Base-by-base conservation (phyloP, 2,797 vertebrate genomes). In the Poeciliopsis infans region DNA sequence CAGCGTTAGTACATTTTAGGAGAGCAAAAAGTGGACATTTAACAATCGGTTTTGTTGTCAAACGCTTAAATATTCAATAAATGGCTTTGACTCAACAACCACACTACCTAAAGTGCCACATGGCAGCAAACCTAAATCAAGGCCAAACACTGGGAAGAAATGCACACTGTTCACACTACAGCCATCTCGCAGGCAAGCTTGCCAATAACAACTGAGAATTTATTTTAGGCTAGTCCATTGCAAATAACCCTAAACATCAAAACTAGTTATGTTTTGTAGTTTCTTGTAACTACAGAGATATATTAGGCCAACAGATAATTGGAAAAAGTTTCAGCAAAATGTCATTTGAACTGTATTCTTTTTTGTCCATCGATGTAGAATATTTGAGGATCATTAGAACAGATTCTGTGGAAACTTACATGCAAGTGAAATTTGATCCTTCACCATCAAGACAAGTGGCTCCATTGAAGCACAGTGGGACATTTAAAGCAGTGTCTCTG, bases 341-440 rank as follows among this genome's bases (percentile, higher is more conserved):
- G 28, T 76, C 6, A 57, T 55, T 75, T 61, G 59, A 77, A 70
- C 43, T 5, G 18, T 31, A 18, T 57, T 45, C 55, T 57, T 23
- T 31, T 74, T 73, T 75, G 28, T 33, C 43, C 31, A 36, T 23
- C 49, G 6, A 75, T 41, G 46, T 16, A 76, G 1, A 55, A 59
- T 71, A 20, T 41, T 59, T 74, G 55, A 68, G 20, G 28, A 10
- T 47, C 23, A 53, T 69, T 69, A 28, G 33, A 80, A 77, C 18
- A 47, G 36, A 53, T 53, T 25, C 8, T 25, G 41, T 31, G 82
- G 5, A 39, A 33, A 88, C 95, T 95, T 55, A 97, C 97, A 96
- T 96, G 95, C 95, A 98, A 41, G 94, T 95, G 75, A 97, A 97
- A 45, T 84, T 92, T 73, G 91, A 92, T 80, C 95, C 96, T 47